Evolutionary conservation across 2,888 invertebrate genomes (phyloP), one percentile per base, ranked within the genome.

Genomic region (Odontomyia ornata): DNA sequence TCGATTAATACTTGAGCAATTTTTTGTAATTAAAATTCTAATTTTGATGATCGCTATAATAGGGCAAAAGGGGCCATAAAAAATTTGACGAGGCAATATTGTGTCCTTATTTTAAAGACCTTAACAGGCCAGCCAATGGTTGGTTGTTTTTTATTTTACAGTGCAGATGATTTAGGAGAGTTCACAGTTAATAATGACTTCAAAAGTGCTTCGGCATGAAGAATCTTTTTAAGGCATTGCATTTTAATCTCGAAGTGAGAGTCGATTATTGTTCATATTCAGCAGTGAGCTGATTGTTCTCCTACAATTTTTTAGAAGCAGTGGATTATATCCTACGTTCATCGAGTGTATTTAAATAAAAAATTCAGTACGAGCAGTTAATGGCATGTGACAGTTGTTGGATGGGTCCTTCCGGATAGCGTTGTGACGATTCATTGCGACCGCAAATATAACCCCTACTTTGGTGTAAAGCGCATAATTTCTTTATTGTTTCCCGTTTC

Each of bases 1-100:
- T 47, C 77, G 71, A 78, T 78, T 77, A 78, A 78, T 78, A 77
- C 75, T 67, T 67, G 64, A 69, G 76, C 77, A 78, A 78, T 78
- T 78, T 56, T 77, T 62, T 77, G 78, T 77, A 78, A 78, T 78
- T 78, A 78, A 78, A 78, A 78, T 78, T 78, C 78, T 78, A 77
- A 78, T 78, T 75, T 75, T 67, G 75, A 78, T 75, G 75, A 78
- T 77, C 76, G 73, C 77, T 77, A 78, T 76, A 75, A 27, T 7
- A 13, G 75, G 75, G 75, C 77, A 71, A 71, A 23, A 64, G 64
- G 75, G 46, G 52, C 78, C 65, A 78, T 78, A 75, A 78, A 78
- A 77, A 77, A 77, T 77, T 75, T 75, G 71, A 27, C 73, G 52
- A 75, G 75, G 67, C 36, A 72, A 27, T 57, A 30, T 46, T 62